Conservation (phyloP, 2,888 invertebrate species). For the Mayetiola destructor region DNA sequence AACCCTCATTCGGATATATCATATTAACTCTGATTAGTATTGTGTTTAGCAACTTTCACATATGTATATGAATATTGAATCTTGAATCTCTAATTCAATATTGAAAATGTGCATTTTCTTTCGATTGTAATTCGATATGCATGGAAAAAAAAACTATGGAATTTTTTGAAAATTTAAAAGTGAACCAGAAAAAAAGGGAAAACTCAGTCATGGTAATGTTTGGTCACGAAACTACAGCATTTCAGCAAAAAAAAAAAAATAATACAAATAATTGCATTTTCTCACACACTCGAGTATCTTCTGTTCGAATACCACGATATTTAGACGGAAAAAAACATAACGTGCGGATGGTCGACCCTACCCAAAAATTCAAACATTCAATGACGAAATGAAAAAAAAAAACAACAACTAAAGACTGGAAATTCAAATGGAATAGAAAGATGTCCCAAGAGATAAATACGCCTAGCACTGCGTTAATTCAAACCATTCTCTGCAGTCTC, state of each 20-base stretch:
- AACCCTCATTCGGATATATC: too few relatives aligned
- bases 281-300: slow-evolving; percentile 1
- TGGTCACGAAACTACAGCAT: background rate
- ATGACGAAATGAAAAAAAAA: background rate
- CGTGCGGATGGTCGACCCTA: slow-evolving; percentile 12
- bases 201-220: background rate
- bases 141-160: background rate
- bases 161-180: background rate
- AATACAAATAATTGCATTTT: slow-evolving; percentile 12
- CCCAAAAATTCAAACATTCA: slow-evolving; percentile 4
- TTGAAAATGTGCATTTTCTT: too few relatives aligned
- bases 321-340: slow-evolving; percentile 8
- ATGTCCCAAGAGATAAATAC: slow-evolving; percentile 12
- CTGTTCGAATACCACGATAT: too few relatives aligned
- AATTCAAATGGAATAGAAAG: background rate
- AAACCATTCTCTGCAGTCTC: slow-evolving; percentile 5
- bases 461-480: slow-evolving; percentile 10
- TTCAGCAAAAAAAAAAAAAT: too few relatives aligned
- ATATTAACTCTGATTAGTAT: too few relatives aligned
- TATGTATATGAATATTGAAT: too few relatives aligned
- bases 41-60: too few relatives aligned
- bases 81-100: too few relatives aligned
- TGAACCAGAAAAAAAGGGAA: background rate
- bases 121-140: slow-evolving; percentile 5
- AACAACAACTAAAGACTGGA: too few relatives aligned